Percentiles rank a stretch among this genome's conserved stretches.
phyloP scores from a whole-genome alignment of 1,140 invertebrate genomes.

The Drosophila fuyamai region DNA sequence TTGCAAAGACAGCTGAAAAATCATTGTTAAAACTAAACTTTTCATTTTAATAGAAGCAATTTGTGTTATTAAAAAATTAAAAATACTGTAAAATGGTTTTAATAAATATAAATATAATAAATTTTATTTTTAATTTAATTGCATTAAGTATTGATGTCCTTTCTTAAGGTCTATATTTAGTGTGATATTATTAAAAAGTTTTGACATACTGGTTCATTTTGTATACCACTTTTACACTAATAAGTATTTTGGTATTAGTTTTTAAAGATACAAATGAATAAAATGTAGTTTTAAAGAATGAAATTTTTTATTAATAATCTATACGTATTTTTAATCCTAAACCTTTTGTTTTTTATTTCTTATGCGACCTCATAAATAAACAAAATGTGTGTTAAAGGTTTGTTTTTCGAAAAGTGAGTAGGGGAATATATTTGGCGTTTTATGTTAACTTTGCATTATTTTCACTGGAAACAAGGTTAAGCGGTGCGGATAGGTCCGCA shows the following conservation, averaged over 20 bases:
- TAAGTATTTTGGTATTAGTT: conserved; percentile 78
- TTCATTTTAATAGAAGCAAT: conserved; percentile 38
- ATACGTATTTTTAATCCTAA: conserved; percentile 39
- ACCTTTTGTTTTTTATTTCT: conserved; percentile 40
- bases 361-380: conserved; percentile 65
- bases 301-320: conserved; percentile 56
- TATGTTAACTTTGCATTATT: conserved; percentile 81
- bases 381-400: conserved; percentile 57
- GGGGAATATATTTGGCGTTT: conserved; percentile 77
- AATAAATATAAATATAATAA: conserved; percentile 76
- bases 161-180: conserved; percentile 65
- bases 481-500: conserved; percentile 72
- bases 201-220: conserved; percentile 53
- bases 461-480: conserved; percentile 83
- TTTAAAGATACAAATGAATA: conserved; percentile 74
- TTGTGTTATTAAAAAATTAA: conserved; percentile 63
- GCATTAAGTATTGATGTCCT: conserved; percentile 80
- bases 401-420: conserved; percentile 40
- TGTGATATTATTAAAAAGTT: conserved; percentile 66
- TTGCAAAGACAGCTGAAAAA: conserved; percentile 45
- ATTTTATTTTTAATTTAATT: conserved; percentile 53
- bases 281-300: conserved; percentile 61
- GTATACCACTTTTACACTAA: conserved; percentile 39
- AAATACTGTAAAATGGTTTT: conserved; percentile 77
- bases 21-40: conserved; percentile 42